A percentile compares a stretch with the other conserved stretches of the same genome.
These are phyloP conservation scores for Aix galericulata DNA, from an alignment of 2,113 vertebrate genomes.

Conservation along the genomic window DNA sequence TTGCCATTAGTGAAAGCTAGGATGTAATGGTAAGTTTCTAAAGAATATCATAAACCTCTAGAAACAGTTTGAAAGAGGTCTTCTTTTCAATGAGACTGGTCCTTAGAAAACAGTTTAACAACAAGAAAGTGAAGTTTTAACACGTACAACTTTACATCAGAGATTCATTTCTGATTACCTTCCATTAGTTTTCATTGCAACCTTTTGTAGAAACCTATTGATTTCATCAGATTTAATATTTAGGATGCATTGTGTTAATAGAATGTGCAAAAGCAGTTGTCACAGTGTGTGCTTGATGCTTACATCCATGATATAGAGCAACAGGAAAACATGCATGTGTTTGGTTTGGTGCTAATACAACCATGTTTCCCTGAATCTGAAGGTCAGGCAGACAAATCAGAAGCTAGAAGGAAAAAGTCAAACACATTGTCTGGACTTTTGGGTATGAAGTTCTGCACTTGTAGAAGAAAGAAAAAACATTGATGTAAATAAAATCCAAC, in stretches of 20 bases:
- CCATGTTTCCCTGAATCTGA: neutral
- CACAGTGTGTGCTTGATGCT: neutral
- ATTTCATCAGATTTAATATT: neutral
- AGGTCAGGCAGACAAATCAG: neutral
- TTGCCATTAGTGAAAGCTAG: neutral
- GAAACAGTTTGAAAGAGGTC: neutral
- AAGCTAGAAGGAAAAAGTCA: neutral
- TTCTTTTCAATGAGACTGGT: neutral
- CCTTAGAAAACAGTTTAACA: neutral
- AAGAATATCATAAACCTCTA: neutral
- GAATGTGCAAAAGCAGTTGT: neutral
- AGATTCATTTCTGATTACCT: neutral
- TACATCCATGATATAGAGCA: neutral
- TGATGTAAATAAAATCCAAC: neutral
- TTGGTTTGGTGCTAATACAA: neutral
- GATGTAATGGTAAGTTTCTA: rapidly evolving
- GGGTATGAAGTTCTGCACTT: neutral
- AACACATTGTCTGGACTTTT: neutral
- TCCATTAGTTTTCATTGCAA: neutral
- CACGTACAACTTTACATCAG: neutral
- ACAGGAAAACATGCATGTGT: neutral
- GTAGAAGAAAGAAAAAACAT: neutral
- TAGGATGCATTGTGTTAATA: neutral
- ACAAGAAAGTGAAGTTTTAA: neutral
- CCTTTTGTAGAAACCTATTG: neutral